A percentile compares a stretch with the other conserved stretches of the same genome.
phyloP scores from a whole-genome alignment of 2,113 vertebrate species.

The Ciconia maguari region DNA sequence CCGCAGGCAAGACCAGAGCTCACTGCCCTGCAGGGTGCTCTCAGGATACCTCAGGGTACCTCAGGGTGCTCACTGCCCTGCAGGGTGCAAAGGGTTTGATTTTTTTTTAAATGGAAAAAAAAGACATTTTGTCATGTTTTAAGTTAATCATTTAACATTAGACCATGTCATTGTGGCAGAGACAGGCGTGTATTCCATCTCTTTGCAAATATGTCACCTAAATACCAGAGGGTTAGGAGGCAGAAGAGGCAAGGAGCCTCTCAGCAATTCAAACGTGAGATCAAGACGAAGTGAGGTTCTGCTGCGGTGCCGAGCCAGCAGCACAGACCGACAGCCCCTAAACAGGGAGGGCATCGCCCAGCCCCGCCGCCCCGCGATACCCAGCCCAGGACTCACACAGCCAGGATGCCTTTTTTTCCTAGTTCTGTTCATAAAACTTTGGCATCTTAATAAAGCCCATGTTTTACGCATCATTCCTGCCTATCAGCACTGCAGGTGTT shows the following conservation, averaged over 20 bases:
- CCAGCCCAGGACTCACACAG: background rate
- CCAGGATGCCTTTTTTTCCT: no score
- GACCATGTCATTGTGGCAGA: background rate
- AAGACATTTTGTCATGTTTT: background rate
- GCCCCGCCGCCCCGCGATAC: accelerated
- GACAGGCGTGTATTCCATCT: no score
- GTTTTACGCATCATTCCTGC: background rate
- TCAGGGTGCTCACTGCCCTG: no score
- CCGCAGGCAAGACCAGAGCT: background rate
- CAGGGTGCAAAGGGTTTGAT: background rate
- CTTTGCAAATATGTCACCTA: background rate
- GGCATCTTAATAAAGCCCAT: no score
- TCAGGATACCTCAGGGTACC: background rate
- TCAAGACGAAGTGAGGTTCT: background rate
- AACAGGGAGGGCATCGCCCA: background rate
- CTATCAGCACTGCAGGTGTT: background rate
- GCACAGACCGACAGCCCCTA: background rate
- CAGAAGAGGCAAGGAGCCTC: background rate
- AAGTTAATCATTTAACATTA: background rate
- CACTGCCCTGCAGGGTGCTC: background rate
- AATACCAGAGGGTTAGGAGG: background rate
- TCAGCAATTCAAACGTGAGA: background rate
- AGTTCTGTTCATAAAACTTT: background rate
- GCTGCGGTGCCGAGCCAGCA: background rate
- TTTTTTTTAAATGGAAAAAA: background rate